Percentiles rank a stretch among this genome's conserved stretches.
Evolutionary conservation across 2,113 vertebrate genomes (phyloP).

Genomic region (Bubo bubo): DNA sequence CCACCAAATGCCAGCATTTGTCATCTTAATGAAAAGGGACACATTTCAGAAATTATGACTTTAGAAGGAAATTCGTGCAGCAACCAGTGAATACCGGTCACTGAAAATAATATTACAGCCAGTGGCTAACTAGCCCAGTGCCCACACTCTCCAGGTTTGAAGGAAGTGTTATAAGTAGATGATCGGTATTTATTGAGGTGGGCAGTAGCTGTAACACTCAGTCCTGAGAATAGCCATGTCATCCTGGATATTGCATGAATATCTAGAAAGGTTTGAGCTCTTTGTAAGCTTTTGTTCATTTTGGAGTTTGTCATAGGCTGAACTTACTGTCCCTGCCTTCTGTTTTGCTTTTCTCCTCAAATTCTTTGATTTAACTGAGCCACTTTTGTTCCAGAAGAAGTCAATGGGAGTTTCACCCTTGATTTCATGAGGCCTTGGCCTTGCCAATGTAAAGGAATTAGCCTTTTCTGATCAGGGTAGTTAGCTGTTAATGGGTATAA

Average conservation of each 20-base stretch:
- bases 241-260: neutral
- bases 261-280: neutral
- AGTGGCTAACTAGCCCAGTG: neutral
- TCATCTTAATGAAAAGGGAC: conserved; percentile 4
- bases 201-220: neutral
- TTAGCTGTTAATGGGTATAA: conserved; percentile 8
- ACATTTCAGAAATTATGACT: neutral
- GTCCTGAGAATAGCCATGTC: neutral
- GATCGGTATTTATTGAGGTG: neutral
- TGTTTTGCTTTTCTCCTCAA: neutral
- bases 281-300: conserved; percentile 11
- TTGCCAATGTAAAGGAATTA: neutral
- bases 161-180: neutral
- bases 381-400: neutral
- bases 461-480: neutral
- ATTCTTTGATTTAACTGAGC: neutral
- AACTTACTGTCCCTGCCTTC: neutral
- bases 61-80: neutral
- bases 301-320: neutral
- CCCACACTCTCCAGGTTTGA: neutral
- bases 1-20: conserved; percentile 8
- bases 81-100: neutral
- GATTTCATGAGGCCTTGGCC: conserved; percentile 1
- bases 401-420: conserved; percentile 1
- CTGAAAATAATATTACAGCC: neutral